A percentile compares a stretch with the other conserved stretches of the same genome.
Evolutionary conservation across 2,888 invertebrate species (phyloP).

Genomic region (Mactromeris polynyma): DNA sequence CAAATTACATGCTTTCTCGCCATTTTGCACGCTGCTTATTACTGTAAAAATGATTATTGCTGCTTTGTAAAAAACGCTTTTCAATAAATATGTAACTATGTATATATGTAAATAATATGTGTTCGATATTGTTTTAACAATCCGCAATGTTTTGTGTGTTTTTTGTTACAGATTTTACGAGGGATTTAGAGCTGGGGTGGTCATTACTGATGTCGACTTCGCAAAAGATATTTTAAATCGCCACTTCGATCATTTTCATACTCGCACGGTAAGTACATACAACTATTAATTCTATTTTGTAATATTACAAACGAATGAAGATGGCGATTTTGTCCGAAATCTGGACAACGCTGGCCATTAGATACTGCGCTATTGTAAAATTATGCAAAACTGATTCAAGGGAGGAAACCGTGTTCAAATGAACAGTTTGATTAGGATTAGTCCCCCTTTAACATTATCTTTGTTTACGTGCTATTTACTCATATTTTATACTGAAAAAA

Average conservation of each 20-base stretch:
- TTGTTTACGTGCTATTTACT: background rate
- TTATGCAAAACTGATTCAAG: background rate
- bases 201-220: slow-evolving; percentile 76
- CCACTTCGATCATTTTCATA: slow-evolving; percentile 74
- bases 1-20: too few relatives aligned
- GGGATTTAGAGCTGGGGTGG: slow-evolving; percentile 75
- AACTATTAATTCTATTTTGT: too few relatives aligned
- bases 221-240: slow-evolving; percentile 73
- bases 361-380: background rate
- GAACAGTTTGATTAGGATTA: background rate
- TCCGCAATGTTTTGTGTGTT: too few relatives aligned
- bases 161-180: slow-evolving; percentile 74
- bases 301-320: too few relatives aligned
- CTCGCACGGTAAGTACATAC: slow-evolving; percentile 70
- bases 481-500: background rate
- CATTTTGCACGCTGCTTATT: too few relatives aligned
- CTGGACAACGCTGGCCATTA: too few relatives aligned
- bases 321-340: background rate
- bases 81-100: too few relatives aligned
- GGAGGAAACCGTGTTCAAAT: background rate
- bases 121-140: too few relatives aligned
- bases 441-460: background rate
- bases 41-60: too few relatives aligned
- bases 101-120: too few relatives aligned
- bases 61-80: too few relatives aligned